Conservation (phyloP, 2,797 vertebrate genomes). For the Hafferia zeledoni region DNA sequence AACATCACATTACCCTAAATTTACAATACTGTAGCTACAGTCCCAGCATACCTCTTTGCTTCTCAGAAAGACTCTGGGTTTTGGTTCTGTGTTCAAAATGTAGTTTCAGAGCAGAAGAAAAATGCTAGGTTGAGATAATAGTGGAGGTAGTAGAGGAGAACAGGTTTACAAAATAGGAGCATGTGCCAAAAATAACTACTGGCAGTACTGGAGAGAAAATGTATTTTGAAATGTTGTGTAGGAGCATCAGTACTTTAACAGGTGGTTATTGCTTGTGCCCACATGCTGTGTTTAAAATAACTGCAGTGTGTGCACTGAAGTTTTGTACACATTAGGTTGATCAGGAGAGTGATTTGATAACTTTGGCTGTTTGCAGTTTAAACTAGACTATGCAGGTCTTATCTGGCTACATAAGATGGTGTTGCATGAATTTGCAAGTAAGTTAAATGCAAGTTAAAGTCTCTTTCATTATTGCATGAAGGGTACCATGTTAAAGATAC, state of each 20-base stretch:
- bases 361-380: background rate
- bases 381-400: background rate
- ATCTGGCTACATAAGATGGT: background rate
- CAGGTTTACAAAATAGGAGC: slow-evolving; percentile 22
- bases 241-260: slow-evolving; percentile 61
- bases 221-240: slow-evolving; percentile 54
- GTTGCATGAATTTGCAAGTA: background rate
- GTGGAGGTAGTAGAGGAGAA: slow-evolving; percentile 36
- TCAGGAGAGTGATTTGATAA: slow-evolving; percentile 5
- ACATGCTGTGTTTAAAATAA: slow-evolving; percentile 59
- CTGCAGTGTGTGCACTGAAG: slow-evolving; percentile 9
- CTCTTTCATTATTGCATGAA: background rate
- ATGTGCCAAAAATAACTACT: slow-evolving; percentile 44
- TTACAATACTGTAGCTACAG: background rate
- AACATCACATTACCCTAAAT: background rate
- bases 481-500: background rate
- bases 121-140: background rate
- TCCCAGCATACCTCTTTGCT: background rate
- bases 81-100: background rate
- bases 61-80: background rate
- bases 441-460: background rate
- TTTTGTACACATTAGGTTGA: slow-evolving; percentile 32
- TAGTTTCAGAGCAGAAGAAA: background rate
- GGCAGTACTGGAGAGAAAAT: slow-evolving; percentile 43
- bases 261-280: slow-evolving; percentile 64